phyloP scores from a whole-genome alignment of 2,888 invertebrate genomes.

The Monochamus alternatus region DNA sequence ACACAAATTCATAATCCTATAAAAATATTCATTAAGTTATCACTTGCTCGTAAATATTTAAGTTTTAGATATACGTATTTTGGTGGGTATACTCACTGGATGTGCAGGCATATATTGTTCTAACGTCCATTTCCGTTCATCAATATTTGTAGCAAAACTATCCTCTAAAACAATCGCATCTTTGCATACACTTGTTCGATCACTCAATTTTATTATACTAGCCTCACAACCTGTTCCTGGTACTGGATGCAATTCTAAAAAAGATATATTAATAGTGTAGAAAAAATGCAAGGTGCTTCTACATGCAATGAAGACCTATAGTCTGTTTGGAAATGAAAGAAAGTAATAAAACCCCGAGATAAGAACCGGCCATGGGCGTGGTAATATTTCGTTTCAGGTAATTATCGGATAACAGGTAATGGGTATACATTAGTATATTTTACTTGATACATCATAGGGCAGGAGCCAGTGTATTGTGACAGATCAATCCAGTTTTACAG shows the following conservation, averaged over 20 bases:
- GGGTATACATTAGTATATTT: too few relatives aligned
- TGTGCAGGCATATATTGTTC: constrained; percentile 74
- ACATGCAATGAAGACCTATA: too few relatives aligned
- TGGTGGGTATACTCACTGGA: constrained; percentile 62
- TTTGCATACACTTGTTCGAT: constrained; percentile 66
- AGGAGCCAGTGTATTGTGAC: too few relatives aligned
- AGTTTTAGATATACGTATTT: not conserved
- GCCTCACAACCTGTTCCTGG: constrained; percentile 22
- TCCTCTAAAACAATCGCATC: constrained; percentile 76
- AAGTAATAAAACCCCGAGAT: too few relatives aligned
- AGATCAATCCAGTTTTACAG: too few relatives aligned
- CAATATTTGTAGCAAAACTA: constrained; percentile 70
- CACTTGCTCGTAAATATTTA: not conserved
- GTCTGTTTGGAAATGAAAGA: too few relatives aligned
- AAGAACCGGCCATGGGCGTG: too few relatives aligned
- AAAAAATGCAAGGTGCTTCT: constrained; percentile 3
- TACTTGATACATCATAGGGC: too few relatives aligned
- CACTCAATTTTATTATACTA: constrained; percentile 60
- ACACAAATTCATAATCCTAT: constrained; percentile 72
- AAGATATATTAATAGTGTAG: not conserved
- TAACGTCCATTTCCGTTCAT: constrained; percentile 72
- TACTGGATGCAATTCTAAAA: constrained; percentile 26
- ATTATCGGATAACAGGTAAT: too few relatives aligned
- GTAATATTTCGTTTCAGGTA: too few relatives aligned
- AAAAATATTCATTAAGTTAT: not conserved